These are phyloP conservation scores for Phalanger gymnotis DNA, from an alignment of 2,797 vertebrate species.

Conservation along the genomic window DNA sequence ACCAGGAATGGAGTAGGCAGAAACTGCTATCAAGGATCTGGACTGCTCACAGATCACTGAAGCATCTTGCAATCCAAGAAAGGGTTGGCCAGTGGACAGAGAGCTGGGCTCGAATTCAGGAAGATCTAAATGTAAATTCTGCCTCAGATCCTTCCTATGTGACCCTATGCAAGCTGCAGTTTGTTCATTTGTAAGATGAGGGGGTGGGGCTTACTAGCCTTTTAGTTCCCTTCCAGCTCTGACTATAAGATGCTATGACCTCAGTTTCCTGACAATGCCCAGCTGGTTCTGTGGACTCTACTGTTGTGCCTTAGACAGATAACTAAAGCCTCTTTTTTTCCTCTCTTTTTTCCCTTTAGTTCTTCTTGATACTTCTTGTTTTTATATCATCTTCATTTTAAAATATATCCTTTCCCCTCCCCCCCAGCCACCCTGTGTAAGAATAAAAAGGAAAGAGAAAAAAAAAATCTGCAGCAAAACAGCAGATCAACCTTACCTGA, in stretches of 20 bases:
- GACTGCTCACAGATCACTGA: neutral
- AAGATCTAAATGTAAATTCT: neutral
- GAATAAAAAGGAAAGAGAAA: neutral
- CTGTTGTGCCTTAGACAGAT: neutral
- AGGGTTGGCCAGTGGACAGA: neutral
- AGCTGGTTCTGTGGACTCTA: neutral
- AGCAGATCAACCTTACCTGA: neutral
- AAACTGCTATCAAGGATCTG: neutral
- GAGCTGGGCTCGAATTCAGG: neutral
- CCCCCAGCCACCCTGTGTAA: neutral
- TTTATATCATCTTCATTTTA: neutral
- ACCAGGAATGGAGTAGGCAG: neutral
- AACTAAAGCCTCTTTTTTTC: neutral
- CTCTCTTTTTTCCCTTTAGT: neutral
- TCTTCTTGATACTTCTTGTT: neutral
- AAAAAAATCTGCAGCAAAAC: neutral
- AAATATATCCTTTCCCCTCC: neutral
- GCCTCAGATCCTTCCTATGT: neutral
- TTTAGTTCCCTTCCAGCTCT: neutral
- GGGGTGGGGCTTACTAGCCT: neutral
- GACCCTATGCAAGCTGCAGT: neutral
- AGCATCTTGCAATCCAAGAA: neutral
- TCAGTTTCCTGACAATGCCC: neutral
- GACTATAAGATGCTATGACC: neutral
- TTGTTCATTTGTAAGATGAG: neutral